Evolutionary conservation across 2,888 invertebrate genomes (phyloP).

Genomic region (Chironomus tentans): DNA sequence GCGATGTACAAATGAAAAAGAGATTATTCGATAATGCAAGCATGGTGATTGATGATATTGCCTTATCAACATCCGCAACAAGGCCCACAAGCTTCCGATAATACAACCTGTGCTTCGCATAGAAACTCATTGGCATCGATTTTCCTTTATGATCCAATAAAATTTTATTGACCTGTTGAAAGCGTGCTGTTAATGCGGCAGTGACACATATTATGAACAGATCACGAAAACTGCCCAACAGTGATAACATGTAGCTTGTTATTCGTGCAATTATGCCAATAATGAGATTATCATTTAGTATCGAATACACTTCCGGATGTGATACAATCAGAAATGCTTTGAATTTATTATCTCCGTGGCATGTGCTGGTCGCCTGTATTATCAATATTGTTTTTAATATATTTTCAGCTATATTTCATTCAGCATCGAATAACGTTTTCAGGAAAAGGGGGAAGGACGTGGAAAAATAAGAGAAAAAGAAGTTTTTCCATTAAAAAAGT

Average conservation of each 20-base stretch:
- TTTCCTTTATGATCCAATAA: conserved; percentile 5
- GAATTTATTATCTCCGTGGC: neutral
- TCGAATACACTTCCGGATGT: too few species aligned
- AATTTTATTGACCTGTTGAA: conserved; percentile 23
- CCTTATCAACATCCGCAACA: conserved; percentile 40
- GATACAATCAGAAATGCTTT: neutral
- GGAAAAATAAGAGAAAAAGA: neutral
- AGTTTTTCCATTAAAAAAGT: neutral
- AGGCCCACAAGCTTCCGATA: neutral
- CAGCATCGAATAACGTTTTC: too few species aligned
- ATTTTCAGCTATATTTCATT: too few species aligned
- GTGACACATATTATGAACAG: neutral
- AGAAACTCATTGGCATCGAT: neutral
- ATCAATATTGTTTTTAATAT: too few species aligned
- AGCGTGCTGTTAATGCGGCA: neutral
- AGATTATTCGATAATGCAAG: conserved; percentile 49
- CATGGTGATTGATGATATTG: conserved; percentile 46
- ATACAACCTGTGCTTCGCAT: neutral
- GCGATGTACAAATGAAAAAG: conserved; percentile 50
- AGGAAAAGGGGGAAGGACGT: too few species aligned
- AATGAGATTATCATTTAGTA: neutral
- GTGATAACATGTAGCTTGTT: neutral
- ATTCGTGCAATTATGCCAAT: neutral
- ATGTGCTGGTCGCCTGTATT: too few species aligned
- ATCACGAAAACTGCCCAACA: neutral